Base-by-base conservation (phyloP, 2,888 invertebrate species). In the Leptinotarsa haldemani region DNA sequence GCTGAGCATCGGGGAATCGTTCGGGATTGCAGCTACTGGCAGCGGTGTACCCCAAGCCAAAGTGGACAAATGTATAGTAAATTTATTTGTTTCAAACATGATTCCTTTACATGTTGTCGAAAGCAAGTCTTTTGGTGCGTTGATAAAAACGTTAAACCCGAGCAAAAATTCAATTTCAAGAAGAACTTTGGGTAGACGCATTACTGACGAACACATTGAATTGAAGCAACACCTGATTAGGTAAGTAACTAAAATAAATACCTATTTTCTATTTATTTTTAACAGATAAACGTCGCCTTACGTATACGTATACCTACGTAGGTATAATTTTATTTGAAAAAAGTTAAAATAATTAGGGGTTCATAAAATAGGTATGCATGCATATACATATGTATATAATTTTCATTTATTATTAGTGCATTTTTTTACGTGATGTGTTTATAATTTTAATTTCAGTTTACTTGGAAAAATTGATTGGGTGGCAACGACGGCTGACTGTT, bases 1-100 rank as follows among this genome's bases (percentile, higher is more conserved):
- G 50, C 50, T 50, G 50, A 50, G 50, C 50, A 50, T 50, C 50
- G 50, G 50, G 50, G 50, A 50, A 50, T 50, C 50, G 50, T 50
- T 50, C 50, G n/a, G 13, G 50, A 50, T 50, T 50, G 50, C 50
- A 50, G 50, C 50, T 50, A 50, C 50, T 50, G 50, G 50, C 50
- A 50, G 50, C 50, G 50, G 50, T 50, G 50, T 50, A 50, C 50
- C 50, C 50, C 50, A 50, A 50, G 50, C 50, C 50, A 50, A 50
- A 50, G 50, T 50, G 50, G 50, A 50, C 50, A 50, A 50, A 50
- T 50, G 50, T 50, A 50, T 50, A 50, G 50, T 50, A 50, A 50
- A 50, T 50, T 15, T 50, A 50, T 50, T 50, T 50, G 50, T 50
- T 50, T 50, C 50, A 50, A 50, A 50, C 50, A 50, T 50, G 50